Conservation (phyloP, 2,113 vertebrate genomes). For the Sialia sialis region DNA sequence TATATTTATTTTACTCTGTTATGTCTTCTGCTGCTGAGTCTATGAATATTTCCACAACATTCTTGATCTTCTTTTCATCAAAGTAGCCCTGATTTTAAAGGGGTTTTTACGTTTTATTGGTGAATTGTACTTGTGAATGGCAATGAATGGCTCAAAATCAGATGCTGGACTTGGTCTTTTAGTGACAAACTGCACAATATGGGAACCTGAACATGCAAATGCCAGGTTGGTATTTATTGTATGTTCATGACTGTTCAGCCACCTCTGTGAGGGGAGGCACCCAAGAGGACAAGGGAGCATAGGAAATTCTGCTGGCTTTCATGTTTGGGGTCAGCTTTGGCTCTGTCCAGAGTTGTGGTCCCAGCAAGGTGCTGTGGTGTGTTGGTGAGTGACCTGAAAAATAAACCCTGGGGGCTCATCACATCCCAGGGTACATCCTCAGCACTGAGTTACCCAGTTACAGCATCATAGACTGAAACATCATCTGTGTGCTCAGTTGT, state of each 20-base stretch:
- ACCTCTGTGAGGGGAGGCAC: neutral
- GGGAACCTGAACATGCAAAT: neutral
- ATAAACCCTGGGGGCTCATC: neutral
- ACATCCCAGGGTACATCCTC: rapidly evolving
- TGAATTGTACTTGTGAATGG: neutral
- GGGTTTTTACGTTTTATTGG: neutral
- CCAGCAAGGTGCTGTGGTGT: rapidly evolving
- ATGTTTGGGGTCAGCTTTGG: neutral
- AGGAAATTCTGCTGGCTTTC: neutral
- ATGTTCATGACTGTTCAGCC: neutral
- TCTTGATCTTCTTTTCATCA: neutral
- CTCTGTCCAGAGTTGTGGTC: neutral
- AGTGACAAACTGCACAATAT: neutral
- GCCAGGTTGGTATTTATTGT: neutral
- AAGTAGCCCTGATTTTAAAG: neutral
- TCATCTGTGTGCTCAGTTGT: neutral
- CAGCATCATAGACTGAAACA: neutral
- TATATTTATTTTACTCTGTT: neutral
- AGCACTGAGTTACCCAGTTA: rapidly evolving
- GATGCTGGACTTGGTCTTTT: neutral
- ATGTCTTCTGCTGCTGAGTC: neutral
- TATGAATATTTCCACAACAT: neutral
- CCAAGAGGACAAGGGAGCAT: neutral
- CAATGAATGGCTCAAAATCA: neutral
- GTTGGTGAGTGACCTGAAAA: neutral